These are phyloP conservation scores for Poecilus cupreus DNA, from an alignment of 2,888 invertebrate species.

Conservation along the genomic window DNA sequence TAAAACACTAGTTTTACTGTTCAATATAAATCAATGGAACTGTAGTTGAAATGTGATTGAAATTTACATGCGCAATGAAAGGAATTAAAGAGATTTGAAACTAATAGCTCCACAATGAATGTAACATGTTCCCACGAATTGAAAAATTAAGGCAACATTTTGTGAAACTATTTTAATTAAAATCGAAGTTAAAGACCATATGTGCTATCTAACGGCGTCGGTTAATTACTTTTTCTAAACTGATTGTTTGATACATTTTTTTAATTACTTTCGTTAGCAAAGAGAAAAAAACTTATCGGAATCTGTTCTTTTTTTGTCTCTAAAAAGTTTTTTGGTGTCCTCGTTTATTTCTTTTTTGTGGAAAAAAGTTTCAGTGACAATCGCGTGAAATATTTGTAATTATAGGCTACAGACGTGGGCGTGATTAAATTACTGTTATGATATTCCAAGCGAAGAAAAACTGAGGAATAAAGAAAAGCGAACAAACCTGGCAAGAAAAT, in stretches of 20 bases:
- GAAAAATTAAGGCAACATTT: constrained; percentile 45
- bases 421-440: neutral
- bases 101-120: neutral
- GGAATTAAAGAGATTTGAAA: constrained; percentile 30
- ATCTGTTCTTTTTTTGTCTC: constrained; percentile 7
- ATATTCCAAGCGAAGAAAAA: neutral
- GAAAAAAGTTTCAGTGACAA: constrained; percentile 13
- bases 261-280: constrained; percentile 53
- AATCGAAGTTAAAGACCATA: constrained; percentile 50
- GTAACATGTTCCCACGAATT: constrained; percentile 24
- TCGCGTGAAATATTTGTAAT: constrained; percentile 27
- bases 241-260: constrained; percentile 52
- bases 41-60: neutral
- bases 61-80: constrained; percentile 19
- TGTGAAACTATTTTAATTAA: constrained; percentile 54
- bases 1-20: too few relatives aligned
- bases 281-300: constrained; percentile 10
- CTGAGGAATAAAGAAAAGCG: neutral
- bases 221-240: constrained; percentile 31
- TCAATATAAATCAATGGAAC: neutral
- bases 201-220: constrained; percentile 18
- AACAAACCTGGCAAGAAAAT: neutral
- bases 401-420: neutral
- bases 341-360: constrained; percentile 5
- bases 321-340: constrained; percentile 8